Base-by-base conservation (phyloP, 2,888 invertebrate species). In the Chydorus sphaericus region DNA sequence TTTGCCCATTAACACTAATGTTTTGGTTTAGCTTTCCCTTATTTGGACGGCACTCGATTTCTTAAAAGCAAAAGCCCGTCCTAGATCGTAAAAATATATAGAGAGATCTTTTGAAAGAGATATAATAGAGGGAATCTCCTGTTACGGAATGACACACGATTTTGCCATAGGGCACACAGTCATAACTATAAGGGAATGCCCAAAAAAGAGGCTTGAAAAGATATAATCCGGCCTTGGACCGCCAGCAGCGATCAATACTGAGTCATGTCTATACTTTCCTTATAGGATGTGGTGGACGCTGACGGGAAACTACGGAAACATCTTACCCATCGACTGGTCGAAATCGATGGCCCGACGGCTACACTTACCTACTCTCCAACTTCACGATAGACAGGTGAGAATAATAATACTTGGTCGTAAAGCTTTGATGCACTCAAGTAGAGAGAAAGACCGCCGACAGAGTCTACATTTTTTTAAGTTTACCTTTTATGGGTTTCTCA, bases 281-380 rank as follows among this genome's bases (percentile, higher is more conserved):
- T 77, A 20, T 77, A 92, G 91, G 76, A 91, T 96, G 87, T 97
- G 97, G 97, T 97, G 97, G 96, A 98, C 97, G 57, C 87, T 98
- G 65, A 98, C 97, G 16, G 97, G 97, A 39, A 97, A 97, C 73
- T 98, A 94, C 72, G 97, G 97, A 51, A 97, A 96, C 72, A 93
- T 97, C 67, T 77, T 97, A 57, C 97, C 97, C n/a, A 94, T 98
- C 64, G 97, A 98, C 75, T 98, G 97, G 94, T 91, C 93, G 55
- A 94, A 96, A 76, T 91, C 93, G 30, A 93, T 92, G 70, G 89
- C 94, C 57, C 48, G 55, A 29, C 33, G 49, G 31, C 80, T 94
- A 76, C 94, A 96, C 72, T 85, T 94, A 75, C 89, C 92, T 59
- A 85, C 92, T 48, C 74, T 96, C 63, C 89, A 93, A 75, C 76